Evolutionary conservation across 2,113 vertebrate genomes (phyloP), one percentile per base, ranked within the genome.

Genomic region (Apaloderma vittatum): DNA sequence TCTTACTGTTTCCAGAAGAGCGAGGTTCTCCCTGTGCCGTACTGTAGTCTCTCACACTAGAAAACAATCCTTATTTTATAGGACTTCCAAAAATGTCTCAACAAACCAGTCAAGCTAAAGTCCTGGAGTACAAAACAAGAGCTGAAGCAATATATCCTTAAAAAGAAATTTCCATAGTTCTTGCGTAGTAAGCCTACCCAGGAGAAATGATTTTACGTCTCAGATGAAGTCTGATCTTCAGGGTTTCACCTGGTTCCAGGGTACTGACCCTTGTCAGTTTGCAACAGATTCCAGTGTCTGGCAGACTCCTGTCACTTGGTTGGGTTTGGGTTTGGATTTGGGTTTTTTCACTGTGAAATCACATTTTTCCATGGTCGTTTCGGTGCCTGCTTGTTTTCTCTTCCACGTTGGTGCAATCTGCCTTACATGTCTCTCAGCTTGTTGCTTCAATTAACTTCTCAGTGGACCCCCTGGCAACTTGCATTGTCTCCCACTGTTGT

Each of bases 401-500:
- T 96, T 86, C 95, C 54, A 52, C 43, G n/a, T 77, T 93, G 88
- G 55, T 93, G 80, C 82, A 82, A 37, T 91, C 86, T 17, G 30
- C 92, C 46, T 94, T 93, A 36, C 8, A 5, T 78, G 90, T 90
- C 34, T 95, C 93, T 94, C 82, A 93, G 95, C 65, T 96, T 96
- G 91, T 89, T 94, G 61, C 92, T 97, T 97, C 97, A 97, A 92
- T 98, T 97, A 97, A 95, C 63, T 97, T 98, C 92, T 94, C 97
- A 94, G 0, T 95, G 94, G 95, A 94, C 87, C 94, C 86, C 96
- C 90, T 51, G 54, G 88, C 71, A 91, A 70, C 67, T 89, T 78
- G 55, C 55, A n/a, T 79, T 86, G 95, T 94, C 93, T 96, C 95
- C 96, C 94, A 83, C 95, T 88, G 91, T 15, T 88, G 62, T 36